A percentile compares a stretch with the other conserved stretches of the same genome.
Evolutionary conservation across 2,113 vertebrate genomes (phyloP).

Genomic region (Toxostoma redivivum): DNA sequence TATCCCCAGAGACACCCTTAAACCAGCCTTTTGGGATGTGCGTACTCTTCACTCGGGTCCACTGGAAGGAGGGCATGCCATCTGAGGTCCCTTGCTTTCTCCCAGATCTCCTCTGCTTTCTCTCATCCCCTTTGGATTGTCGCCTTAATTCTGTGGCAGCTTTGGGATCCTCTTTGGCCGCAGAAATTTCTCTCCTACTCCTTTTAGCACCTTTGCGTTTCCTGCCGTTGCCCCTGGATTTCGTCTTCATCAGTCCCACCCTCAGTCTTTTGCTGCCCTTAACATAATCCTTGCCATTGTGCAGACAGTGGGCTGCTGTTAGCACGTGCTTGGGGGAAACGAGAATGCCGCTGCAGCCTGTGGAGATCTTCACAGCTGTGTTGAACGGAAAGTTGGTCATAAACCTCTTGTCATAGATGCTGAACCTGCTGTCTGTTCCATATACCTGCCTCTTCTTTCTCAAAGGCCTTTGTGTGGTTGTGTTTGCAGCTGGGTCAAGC

Average conservation of each 20-base stretch:
- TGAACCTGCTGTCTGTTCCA: conserved; percentile 91
- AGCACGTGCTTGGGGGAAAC: conserved; percentile 91
- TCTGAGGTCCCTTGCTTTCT: conserved; percentile 55
- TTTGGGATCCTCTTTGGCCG: conserved; percentile 59
- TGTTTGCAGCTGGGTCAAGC: conserved; percentile 20
- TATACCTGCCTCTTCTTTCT: conserved; percentile 88
- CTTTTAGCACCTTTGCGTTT: conserved; percentile 56
- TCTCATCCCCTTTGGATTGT: conserved; percentile 56
- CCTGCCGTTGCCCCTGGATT: conserved; percentile 73
- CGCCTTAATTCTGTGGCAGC: conserved; percentile 63
- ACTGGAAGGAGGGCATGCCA: conserved; percentile 84
- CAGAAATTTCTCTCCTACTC: conserved; percentile 42
- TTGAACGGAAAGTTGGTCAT: conserved; percentile 91
- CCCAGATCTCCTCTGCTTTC: conserved; percentile 50
- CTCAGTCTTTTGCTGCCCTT: conserved; percentile 85
- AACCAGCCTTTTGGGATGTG: conserved; percentile 95
- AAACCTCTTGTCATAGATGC: conserved; percentile 87
- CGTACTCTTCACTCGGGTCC: conserved; percentile 91
- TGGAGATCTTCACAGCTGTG: conserved; percentile 92
- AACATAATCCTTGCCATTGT: conserved; percentile 88
- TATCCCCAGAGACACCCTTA: conserved; percentile 72
- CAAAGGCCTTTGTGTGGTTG: background rate
- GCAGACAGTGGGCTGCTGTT: conserved; percentile 94
- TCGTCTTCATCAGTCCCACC: conserved; percentile 86
- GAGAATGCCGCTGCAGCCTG: conserved; percentile 90